Evolutionary conservation across 2,797 vertebrate genomes (phyloP).

Genomic region (Lycodopsis pacificus): DNA sequence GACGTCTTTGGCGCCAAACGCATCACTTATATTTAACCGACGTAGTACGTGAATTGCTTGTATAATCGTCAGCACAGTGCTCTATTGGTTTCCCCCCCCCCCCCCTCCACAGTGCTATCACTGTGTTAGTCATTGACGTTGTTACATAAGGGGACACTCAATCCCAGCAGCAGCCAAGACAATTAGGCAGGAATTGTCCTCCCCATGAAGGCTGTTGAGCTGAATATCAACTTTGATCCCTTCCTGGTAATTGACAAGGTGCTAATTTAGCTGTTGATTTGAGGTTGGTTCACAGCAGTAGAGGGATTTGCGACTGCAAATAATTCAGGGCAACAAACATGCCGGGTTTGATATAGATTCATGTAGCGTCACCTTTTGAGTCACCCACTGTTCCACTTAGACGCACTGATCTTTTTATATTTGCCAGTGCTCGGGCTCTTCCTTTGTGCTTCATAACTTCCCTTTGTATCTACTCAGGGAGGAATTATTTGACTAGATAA

Average conservation of each 20-base stretch:
- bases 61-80: slow-evolving; percentile 59
- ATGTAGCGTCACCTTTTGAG: slow-evolving; percentile 39
- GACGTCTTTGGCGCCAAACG: slow-evolving; percentile 28
- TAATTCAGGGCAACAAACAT: slow-evolving; percentile 49
- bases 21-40: slow-evolving; percentile 69
- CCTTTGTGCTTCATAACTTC: slow-evolving; percentile 19
- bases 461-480: slow-evolving; percentile 38
- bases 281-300: slow-evolving; percentile 49
- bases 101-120: slow-evolving; percentile 1
- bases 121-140: slow-evolving; percentile 74
- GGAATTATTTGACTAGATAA: slow-evolving; percentile 52
- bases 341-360: slow-evolving; percentile 50
- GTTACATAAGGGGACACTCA: slow-evolving; percentile 83
- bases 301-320: slow-evolving; percentile 49
- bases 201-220: slow-evolving; percentile 24
- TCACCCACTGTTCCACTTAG: slow-evolving; percentile 33
- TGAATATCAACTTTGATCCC: slow-evolving; percentile 65
- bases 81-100: slow-evolving; percentile 35
- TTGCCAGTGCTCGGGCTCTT: slow-evolving; percentile 31
- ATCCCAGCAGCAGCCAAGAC: slow-evolving; percentile 77
- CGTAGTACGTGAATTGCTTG: slow-evolving; percentile 52
- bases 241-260: slow-evolving; percentile 69
- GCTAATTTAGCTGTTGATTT: slow-evolving; percentile 63
- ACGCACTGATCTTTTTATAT: slow-evolving; percentile 41
- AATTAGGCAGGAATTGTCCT: slow-evolving; percentile 66